Conservation (phyloP, 2,797 vertebrate genomes). For the Pteronotus mesoamericanus region DNA sequence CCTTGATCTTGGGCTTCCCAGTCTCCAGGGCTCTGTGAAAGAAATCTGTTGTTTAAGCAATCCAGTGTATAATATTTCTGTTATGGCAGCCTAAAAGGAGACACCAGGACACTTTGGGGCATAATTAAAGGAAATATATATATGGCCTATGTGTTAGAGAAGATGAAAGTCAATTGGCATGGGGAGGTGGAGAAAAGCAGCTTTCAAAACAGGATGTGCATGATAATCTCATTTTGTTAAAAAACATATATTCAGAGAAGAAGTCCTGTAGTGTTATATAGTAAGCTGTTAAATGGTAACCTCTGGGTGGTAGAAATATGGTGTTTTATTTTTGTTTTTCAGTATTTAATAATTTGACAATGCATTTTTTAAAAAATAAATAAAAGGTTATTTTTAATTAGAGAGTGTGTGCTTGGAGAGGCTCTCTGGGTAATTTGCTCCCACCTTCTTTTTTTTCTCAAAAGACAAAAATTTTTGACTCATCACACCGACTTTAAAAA, state of each 20-base stretch:
- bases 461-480: constrained; percentile 45
- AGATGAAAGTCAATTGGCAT: not conserved
- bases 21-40: not conserved
- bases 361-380: not conserved
- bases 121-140: not conserved
- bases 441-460: not conserved
- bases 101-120: not conserved
- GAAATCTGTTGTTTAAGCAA: not conserved
- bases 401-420: not conserved
- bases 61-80: not conserved
- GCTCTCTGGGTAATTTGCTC: not conserved
- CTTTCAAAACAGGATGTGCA: not conserved
- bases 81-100: not conserved
- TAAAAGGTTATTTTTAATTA: constrained; percentile 32
- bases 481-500: not conserved
- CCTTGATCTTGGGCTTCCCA: not conserved
- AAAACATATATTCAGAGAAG: not conserved
- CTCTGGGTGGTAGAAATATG: not conserved
- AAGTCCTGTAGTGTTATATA: not conserved
- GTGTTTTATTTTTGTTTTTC: not conserved
- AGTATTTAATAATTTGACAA: not conserved
- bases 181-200: not conserved
- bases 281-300: not conserved
- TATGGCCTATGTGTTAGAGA: not conserved
- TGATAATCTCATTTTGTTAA: not conserved